Base-by-base conservation (phyloP, 2,113 vertebrate species). In the Pollachius pollachius region DNA sequence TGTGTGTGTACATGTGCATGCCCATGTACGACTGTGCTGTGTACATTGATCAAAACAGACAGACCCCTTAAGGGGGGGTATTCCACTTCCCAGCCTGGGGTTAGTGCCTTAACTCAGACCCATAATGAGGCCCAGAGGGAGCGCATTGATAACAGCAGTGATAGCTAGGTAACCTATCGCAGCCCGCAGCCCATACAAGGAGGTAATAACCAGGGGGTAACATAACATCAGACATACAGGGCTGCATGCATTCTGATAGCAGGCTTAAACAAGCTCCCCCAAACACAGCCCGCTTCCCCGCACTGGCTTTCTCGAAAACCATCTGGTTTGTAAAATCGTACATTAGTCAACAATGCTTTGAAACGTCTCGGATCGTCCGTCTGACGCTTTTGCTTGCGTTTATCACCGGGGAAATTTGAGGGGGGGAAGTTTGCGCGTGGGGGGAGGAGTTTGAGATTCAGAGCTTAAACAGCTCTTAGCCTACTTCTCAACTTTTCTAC, bases 11-110 rank as follows among this genome's bases (percentile, higher is more conserved):
- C 69, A 13, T 62, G 30, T 52, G 57, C 48, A 30, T 52, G 65
- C 34, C 21, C 27, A 1, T 78, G 41, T 15, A 3, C 18, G 59
- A 71, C 25, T 72, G n/a, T 52, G 0, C n/a, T 58, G 16, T 62
- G 64, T 21, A 34, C 62, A 16, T 70, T 15, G 5, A 77, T 74
- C 15, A 30, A 80, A 87, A 67, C 77, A 85, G 73, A 72, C 79
- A 74, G 65, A 6, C 66, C 34, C 65, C 72, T 19, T 41, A 67
- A 27, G 84, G 83, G 85, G 23, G 75, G 85, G 21, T 73, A 81
- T 86, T 87, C 79, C 81, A 61, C 48, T 65, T 65, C 52, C 8
- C n/a, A 66, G 54, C 17, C 18, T 27, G 65, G 17, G 60, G 52
- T 56, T 70, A 34, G 64, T 54, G 61, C 23, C 67, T 69, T 25